Evolutionary conservation across 2,888 invertebrate genomes (phyloP), one percentile per base, ranked within the genome.

Genomic region (Drosophila testacea): DNA sequence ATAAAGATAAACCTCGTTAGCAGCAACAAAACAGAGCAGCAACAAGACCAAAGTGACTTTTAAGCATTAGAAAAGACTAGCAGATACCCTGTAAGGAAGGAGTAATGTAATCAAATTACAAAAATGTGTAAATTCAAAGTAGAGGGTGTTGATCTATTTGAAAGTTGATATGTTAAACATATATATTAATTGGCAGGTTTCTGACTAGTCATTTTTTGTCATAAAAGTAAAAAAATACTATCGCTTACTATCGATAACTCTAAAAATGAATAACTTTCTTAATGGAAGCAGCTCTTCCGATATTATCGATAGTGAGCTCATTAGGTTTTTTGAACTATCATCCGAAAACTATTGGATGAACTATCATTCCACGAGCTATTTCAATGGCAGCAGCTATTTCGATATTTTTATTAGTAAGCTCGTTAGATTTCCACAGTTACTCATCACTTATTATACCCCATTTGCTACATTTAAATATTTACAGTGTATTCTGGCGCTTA

Each of bases 1-100:
- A 78, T 80, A 80, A 80, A 78, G 77, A 78, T 78, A 78, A 78
- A 77, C 65, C 73, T 77, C 68, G 77, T 77, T 77, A 80, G 68
- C 60, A 62, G 67, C 69, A 54, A 61, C 78, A 60, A 57, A 64
- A 50, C 67, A 66, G 13, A 36, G 22, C 47, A 46, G 55, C 59
- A 48, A 57, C 39, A 54, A 38, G 6, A 39, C 22, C 32, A 34
- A 55, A 46, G 10, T 7, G 4, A 4, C 13, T 10, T 10, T 28
- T 10, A 11, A 11, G 9, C 41, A 16, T 16, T 7, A 27, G 32
- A 10, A 16, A 13, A 7, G 51, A 16, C 34, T 7, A 6, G 13
- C 22, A 41, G 22, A 46, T 55, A 48, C 57, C 63, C 57, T 28
- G 41, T 22, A 11, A 5, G 27, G 4, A 0, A 10, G 22, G 32